Base-by-base conservation (phyloP, 2,113 vertebrate genomes). In the Oncorhynchus clarkii region DNA sequence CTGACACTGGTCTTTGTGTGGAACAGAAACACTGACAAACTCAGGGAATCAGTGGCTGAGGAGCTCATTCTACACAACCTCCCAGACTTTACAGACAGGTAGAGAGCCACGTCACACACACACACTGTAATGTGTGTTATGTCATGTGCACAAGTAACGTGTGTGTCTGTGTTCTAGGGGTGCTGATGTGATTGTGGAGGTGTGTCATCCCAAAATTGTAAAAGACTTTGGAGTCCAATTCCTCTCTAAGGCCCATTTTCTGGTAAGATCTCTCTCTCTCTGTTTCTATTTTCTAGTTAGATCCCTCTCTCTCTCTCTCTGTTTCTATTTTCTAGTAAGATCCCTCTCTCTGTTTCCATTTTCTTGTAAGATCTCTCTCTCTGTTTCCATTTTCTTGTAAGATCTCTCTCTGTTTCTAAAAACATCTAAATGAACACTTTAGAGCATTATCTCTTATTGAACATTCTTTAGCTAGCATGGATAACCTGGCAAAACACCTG, bases 1-100 rank as follows among this genome's bases (percentile, higher is more conserved):
- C 86, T 96, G n/a, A 89, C 89, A 69, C 82, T 97, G 73, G 94
- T 89, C n/a, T 97, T 96, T 80, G 95, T 96, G 54, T 96, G 96
- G 96, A 97, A 96, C 84, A 93, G 95, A 76, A 94, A 95, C 73
- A 18, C 84, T n/a, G 87, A 89, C 62, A 95, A 93, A 34, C 87
- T 96, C 82, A 86, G 79, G 34, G 91, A 87, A 75, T 78, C 73
- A 0, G 84, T 97, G 67, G 87, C 93, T 1, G 74, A 87, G 2
- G 86, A 94, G 8, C 89, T 95, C 7, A 90, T 94, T 72, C 92
- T 96, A 1, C 24, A 60, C 0, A 79, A 93, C 22, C 91, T 97
- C 9, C 67, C 73, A 0, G 78, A 82, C 18, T 92, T 95, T 68
- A 64, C 83, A 70, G 79, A 90, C 74, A 94, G 92, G 95, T 96